Conservation (phyloP, 2,113 vertebrate species). For the Semicossyphus pulcher region DNA sequence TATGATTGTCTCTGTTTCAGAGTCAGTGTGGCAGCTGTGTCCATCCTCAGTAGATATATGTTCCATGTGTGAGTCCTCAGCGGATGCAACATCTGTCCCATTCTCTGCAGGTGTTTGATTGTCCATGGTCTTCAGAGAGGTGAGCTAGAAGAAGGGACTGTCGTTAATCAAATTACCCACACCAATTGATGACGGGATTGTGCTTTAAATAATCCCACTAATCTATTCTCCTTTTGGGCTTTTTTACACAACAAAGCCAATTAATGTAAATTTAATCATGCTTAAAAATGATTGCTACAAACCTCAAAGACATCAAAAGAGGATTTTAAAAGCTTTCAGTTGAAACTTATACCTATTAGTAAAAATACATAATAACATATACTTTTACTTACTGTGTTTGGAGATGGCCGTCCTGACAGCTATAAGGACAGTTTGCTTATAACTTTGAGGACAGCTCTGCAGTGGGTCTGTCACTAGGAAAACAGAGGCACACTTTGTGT, state of each 20-base stretch:
- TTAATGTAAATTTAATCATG: neutral
- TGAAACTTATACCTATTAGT: neutral
- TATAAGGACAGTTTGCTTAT: neutral
- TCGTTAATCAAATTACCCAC: constrained; percentile 18
- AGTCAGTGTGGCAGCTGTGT: neutral
- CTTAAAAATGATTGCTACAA: neutral
- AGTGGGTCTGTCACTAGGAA: constrained; percentile 61
- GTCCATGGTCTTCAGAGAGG: constrained; percentile 45
- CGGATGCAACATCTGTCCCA: neutral
- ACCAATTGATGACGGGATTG: constrained; percentile 14
- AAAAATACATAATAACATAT: neutral
- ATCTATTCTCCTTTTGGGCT: neutral
- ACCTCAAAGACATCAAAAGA: neutral
- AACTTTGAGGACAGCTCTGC: constrained; percentile 25
- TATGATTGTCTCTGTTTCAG: constrained; percentile 8
- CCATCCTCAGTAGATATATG: constrained; percentile 3
- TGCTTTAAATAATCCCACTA: neutral
- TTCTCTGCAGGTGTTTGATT: constrained; percentile 24
- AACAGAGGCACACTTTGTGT: constrained; percentile 72
- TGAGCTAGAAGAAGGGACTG: neutral
- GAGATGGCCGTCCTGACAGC: constrained; percentile 6
- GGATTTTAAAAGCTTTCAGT: neutral
- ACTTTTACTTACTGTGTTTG: constrained; percentile 58
- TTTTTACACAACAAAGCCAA: constrained; percentile 20
- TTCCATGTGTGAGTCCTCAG: constrained; percentile 20